Conservation (phyloP, 2,888 invertebrate species). For the Galeruca laticollis region DNA sequence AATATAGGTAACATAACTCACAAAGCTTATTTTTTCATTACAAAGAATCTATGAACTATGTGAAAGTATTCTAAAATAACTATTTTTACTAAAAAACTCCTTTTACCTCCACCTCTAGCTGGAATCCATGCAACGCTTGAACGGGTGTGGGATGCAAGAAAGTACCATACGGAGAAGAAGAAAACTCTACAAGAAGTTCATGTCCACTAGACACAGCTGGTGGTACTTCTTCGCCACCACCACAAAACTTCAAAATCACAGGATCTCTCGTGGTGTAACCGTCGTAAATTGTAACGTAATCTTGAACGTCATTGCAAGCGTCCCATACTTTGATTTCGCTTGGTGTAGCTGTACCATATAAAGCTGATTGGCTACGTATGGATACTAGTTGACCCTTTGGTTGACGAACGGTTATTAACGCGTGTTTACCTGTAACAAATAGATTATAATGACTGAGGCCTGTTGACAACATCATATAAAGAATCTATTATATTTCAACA, state of each 20-base stretch:
- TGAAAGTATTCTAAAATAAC: background rate
- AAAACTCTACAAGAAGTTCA: slow-evolving; percentile 89
- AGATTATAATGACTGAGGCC: background rate
- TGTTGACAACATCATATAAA: too few species aligned
- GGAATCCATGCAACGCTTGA: slow-evolving; percentile 88
- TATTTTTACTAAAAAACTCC: background rate
- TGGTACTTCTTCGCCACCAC: slow-evolving; percentile 88
- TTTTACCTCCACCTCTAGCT: slow-evolving; percentile 82
- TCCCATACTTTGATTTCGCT: slow-evolving; percentile 77
- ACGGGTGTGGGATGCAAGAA: slow-evolving; percentile 84
- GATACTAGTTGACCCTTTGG: slow-evolving; percentile 87
- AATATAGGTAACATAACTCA: too few species aligned
- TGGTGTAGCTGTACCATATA: slow-evolving; percentile 71
- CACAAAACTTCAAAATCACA: slow-evolving; percentile 89
- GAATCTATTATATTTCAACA: too few species aligned
- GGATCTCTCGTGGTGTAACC: slow-evolving; percentile 88
- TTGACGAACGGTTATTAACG: slow-evolving; percentile 87
- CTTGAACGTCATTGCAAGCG: slow-evolving; percentile 86
- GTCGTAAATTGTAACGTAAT: slow-evolving; percentile 90
- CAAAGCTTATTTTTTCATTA: too few species aligned
- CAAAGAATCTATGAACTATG: background rate
- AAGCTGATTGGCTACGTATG: slow-evolving; percentile 81
- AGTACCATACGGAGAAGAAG: slow-evolving; percentile 90
- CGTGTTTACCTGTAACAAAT: slow-evolving; percentile 80
- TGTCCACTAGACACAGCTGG: slow-evolving; percentile 89